These are phyloP conservation scores for Sweltsa coloradensis DNA, from an alignment of 1,140 invertebrate genomes.

Conservation along the genomic window DNA sequence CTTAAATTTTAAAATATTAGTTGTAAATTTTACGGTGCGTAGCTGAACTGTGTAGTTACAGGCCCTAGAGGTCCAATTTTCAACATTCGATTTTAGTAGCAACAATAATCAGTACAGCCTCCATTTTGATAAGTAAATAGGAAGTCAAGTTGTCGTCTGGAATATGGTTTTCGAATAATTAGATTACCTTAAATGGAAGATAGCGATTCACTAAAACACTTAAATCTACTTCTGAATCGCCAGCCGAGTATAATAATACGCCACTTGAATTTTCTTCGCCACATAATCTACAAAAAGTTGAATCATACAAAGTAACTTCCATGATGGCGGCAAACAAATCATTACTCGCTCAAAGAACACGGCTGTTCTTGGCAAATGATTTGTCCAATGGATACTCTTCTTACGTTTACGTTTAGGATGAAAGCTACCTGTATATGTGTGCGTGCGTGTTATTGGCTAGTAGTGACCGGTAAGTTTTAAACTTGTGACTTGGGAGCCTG, in stretches of 20 bases:
- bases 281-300: slow-evolving; percentile 56
- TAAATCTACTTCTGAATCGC: slow-evolving; percentile 44
- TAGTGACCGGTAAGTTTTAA: too few relatives aligned
- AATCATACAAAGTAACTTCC: slow-evolving; percentile 41
- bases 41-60: slow-evolving; percentile 31
- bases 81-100: slow-evolving; percentile 16
- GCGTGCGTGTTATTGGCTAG: too few relatives aligned
- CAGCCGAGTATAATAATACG: slow-evolving; percentile 41
- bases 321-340: slow-evolving; percentile 17
- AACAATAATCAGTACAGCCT: slow-evolving; percentile 27
- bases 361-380: neutral
- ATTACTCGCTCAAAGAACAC: neutral
- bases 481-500: too few relatives aligned
- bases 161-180: slow-evolving; percentile 23
- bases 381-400: neutral
- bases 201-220: slow-evolving; percentile 51
- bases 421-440: too few relatives aligned
- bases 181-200: slow-evolving; percentile 52
- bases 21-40: slow-evolving; percentile 1
- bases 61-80: too few relatives aligned
- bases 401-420: neutral
- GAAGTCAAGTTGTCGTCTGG: slow-evolving; percentile 49
- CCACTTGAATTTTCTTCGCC: slow-evolving; percentile 54
- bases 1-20: neutral
- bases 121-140: slow-evolving; percentile 23